A percentile compares a stretch with the other conserved stretches of the same genome.
Conservation (phyloP, 2,113 vertebrate species). For the Todiramphus chloris region DNA sequence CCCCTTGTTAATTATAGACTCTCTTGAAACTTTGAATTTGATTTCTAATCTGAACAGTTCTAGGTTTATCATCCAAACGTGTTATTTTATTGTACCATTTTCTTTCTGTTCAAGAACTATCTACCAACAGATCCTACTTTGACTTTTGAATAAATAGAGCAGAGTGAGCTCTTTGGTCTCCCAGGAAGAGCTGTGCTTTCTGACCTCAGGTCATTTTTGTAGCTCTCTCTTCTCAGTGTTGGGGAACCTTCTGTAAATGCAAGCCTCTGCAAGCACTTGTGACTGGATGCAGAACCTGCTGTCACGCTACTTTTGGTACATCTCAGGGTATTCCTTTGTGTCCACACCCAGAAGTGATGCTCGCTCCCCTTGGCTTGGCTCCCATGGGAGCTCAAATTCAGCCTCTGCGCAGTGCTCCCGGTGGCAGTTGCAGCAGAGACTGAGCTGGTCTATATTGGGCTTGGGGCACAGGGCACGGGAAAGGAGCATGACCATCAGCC, state of each 20-base stretch:
- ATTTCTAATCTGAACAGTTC: background rate
- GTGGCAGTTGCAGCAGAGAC: background rate
- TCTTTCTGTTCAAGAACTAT: background rate
- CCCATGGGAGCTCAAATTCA: background rate
- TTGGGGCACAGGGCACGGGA: accelerated
- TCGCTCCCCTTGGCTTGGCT: background rate
- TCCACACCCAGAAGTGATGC: background rate
- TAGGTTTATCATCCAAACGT: background rate
- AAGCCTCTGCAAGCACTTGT: background rate
- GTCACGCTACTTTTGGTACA: background rate
- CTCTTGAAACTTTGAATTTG: background rate
- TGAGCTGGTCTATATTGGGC: background rate
- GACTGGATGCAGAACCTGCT: background rate
- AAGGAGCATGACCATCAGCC: background rate
- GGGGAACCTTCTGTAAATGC: background rate
- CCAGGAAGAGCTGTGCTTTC: background rate
- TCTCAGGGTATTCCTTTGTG: background rate
- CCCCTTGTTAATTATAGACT: background rate
- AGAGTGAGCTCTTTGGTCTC: background rate
- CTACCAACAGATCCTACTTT: background rate
- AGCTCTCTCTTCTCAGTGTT: background rate
- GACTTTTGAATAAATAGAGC: background rate
- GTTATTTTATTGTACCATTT: background rate
- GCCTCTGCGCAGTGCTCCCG: background rate
- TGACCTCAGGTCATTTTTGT: background rate